Evolutionary conservation across 2,797 vertebrate species (phyloP), one percentile per base, ranked within the genome.

Genomic region (Brotula barbata): DNA sequence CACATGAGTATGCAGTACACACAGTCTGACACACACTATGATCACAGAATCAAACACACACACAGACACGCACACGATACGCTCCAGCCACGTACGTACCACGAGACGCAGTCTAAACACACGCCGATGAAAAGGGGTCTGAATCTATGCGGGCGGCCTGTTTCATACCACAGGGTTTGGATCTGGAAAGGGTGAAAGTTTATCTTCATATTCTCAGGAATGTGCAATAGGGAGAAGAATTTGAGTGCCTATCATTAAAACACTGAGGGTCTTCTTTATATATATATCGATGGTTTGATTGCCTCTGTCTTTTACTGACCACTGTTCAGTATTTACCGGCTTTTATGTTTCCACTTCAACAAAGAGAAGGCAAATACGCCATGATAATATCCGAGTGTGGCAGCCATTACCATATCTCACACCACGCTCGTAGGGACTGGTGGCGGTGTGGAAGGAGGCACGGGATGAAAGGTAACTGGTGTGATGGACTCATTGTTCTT

Each of bases 1-100:
- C 81, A 43, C 88, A 87, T 89, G 86, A 89, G 89, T 88, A 90
- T 89, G 85, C 87, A 54, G 82, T 66, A 83, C 85, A 87, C 85
- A 77, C 84, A 77, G 76, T 68, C 75, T 73, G 73, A 86, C 83
- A 83, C 84, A 82, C 82, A 71, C 82, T 68, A 73, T 62, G 78
- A 83, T 74, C 77, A 71, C 71, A 78, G 74, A 78, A 68, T 66
- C 36, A 5, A 63, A 74, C 64, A 54, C 81, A 73, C 61, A 50
- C 73, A 73, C 68, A 58, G 33, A 40, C 49, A 39, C 49, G n/a
- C 50, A 51, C 34, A 37, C 48, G n/a, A 37, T 33, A 37, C 22
- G 66, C 21, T 55, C 52, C 25, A 58, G 54, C 36, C 52, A 33
- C 58, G 54, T 31, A 40, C 47, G 31, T 74, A 74, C 41, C 11